Evolutionary conservation across 2,888 invertebrate species (phyloP).

Genomic region (Oxystoma pomonae): DNA sequence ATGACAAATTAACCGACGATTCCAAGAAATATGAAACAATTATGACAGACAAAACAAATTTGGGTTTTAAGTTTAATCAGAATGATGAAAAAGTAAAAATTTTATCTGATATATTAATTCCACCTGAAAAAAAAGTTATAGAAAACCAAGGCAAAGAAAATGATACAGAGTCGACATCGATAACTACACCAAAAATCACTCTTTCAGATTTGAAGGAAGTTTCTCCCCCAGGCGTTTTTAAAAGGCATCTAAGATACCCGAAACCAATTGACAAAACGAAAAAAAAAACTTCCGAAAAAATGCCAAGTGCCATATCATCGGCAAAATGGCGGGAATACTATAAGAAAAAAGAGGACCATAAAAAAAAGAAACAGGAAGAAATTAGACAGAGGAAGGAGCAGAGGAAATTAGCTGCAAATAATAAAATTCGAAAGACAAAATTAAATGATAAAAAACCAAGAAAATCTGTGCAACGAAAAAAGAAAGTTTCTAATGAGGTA

Average conservation of each 20-base stretch:
- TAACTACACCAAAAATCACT: not conserved
- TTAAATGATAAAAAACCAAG: not conserved
- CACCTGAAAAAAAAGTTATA: not conserved
- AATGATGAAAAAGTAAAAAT: not conserved
- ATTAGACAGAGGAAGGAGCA: no score
- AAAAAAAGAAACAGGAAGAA: constrained; percentile 2
- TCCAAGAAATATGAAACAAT: not conserved
- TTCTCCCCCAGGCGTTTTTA: not conserved
- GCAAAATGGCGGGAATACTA: not conserved
- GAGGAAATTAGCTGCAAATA: not conserved
- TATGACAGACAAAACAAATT: not conserved
- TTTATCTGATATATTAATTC: not conserved
- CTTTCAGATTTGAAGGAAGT: not conserved
- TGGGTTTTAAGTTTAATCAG: not conserved
- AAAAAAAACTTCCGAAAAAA: constrained; percentile 2
- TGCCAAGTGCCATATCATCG: constrained; percentile 5
- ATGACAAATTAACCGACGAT: not conserved
- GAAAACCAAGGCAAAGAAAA: not conserved
- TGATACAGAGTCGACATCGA: not conserved
- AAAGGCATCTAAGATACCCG: not conserved
- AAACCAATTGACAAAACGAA: constrained; percentile 1
- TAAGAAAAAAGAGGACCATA: not conserved
- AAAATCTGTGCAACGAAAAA: not conserved
- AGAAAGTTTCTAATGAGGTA: not conserved
- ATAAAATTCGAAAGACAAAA: not conserved